phyloP scores from a whole-genome alignment of 30 jellyfish, hydroid and myxozoan genomes.

The Mastigias papua region DNA sequence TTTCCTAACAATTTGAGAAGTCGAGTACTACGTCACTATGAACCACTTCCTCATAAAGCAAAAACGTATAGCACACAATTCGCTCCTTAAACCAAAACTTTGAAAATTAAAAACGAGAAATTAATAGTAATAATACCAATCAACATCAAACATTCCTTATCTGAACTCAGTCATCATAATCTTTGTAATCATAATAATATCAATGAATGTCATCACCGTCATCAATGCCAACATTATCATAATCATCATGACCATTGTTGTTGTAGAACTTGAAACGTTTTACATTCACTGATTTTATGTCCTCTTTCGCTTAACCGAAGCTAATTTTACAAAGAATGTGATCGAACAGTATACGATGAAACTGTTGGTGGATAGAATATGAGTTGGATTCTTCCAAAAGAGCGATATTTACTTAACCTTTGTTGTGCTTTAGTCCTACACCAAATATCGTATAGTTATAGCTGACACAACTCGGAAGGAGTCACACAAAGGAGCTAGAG shows the following conservation, averaged over 20 bases:
- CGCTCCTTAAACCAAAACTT: too few species aligned
- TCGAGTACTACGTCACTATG: too few species aligned
- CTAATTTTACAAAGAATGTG: background rate
- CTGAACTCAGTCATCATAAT: too few species aligned
- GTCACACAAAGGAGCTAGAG: conserved; percentile 37
- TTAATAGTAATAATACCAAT: too few species aligned
- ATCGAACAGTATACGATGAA: background rate
- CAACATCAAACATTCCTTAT: too few species aligned
- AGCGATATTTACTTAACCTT: conserved; percentile 51
- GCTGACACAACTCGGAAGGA: conserved; percentile 72
- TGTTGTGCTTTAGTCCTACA: conserved; percentile 50
- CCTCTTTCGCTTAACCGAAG: background rate
- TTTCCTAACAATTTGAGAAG: too few species aligned
- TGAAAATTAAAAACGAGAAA: too few species aligned
- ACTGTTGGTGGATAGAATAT: conserved; percentile 8
- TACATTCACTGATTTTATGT: too few species aligned
- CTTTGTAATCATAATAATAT: background rate
- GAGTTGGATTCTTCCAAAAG: conserved; percentile 47
- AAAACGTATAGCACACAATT: too few species aligned
- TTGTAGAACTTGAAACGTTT: background rate
- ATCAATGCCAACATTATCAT: background rate
- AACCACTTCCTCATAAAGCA: too few species aligned
- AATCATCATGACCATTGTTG: background rate
- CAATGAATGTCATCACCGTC: background rate
- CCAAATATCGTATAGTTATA: conserved; percentile 58